Evolutionary conservation across 2,113 vertebrate species (phyloP), one percentile per base, ranked within the genome.

Genomic region (Lagopus leucura): DNA sequence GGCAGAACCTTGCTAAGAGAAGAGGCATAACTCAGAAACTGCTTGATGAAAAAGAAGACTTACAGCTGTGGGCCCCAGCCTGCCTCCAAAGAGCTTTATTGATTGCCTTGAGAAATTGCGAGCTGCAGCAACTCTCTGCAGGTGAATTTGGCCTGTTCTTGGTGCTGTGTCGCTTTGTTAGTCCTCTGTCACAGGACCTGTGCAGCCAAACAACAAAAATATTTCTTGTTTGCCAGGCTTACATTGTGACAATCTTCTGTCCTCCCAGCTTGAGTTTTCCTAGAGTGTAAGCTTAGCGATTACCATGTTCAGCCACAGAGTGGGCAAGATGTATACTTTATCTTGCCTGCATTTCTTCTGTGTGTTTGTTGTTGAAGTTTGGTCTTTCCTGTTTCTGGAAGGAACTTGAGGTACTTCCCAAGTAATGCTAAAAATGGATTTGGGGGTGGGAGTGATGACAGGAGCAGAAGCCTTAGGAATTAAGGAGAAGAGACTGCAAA

Each of bases 311-410:
- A 78, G 84, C 34, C 58, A 69, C 47, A 88, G 50, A 69, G 73
- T 7, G 60, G 52, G 42, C 69, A 81, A 28, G 38, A 42, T 24
- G 32, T 15, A 20, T 19, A 34, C 18, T 70, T 73, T 55, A 66
- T 83, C 61, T 89, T 64, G 42, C 66, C 63, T 91, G 65, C 19
- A 7, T 66, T 84, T 93, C 38, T 74, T 7, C 34, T 76, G 48
- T 0, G 8, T 88, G 77, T 83, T 88, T 88, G 80, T 77, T 87
- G 50, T 22, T 93, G 64, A 88, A 86, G 61, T 67, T 88, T 77
- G 90, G 12, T 92, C 45, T 78, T 92, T 71, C 63, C 36, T 92
- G n/a, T 64, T 81, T 75, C 84, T 14, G 88, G 86, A 71, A n/a
- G 38, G 86, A 90, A 42, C 16, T 92, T 69, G 70, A 90, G 47